Percentiles rank a stretch among this genome's conserved stretches.
Conservation (phyloP, 2,888 invertebrate genomes). For the Pseudanteris insignis region DNA sequence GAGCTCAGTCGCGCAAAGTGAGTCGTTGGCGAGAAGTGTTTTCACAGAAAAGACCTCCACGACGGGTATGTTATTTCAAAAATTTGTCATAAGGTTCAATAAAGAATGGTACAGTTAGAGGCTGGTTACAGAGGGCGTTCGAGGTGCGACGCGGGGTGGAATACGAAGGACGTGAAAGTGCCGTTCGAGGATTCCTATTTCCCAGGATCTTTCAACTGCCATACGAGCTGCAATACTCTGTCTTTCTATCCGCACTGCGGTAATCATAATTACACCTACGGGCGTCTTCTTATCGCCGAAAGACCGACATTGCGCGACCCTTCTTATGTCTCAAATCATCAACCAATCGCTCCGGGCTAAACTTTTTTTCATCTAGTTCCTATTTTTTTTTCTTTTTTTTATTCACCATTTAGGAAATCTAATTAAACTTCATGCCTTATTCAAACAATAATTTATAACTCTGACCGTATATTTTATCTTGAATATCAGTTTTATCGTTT, state of each 20-base stretch:
- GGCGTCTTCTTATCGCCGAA: conserved; percentile 61
- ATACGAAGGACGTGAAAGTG: conserved; percentile 56
- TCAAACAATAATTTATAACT: too few species aligned
- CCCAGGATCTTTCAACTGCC: conserved; percentile 63
- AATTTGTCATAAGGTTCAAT: conserved; percentile 32
- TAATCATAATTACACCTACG: conserved; percentile 65
- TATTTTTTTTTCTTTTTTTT: conserved; percentile 1
- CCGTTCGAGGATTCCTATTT: conserved; percentile 64
- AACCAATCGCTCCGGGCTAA: conserved; percentile 14
- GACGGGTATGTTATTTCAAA: conserved; percentile 24
- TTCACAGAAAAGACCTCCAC: conserved; percentile 9
- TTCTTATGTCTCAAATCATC: conserved; percentile 46
- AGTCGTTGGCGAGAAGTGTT: conserved; percentile 27
- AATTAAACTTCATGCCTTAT: neutral
- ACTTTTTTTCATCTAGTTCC: conserved; percentile 3
- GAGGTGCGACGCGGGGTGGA: conserved; percentile 22
- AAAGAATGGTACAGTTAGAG: conserved; percentile 32
- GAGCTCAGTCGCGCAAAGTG: conserved; percentile 15
- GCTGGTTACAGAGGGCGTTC: conserved; percentile 49
- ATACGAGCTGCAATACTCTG: conserved; percentile 61
- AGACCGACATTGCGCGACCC: conserved; percentile 46
- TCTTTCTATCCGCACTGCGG: conserved; percentile 60
- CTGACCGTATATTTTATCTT: too few species aligned
- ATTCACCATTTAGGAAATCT: neutral
- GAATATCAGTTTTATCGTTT: too few species aligned